phyloP scores from a whole-genome alignment of 2,113 vertebrate species.

The Rhea pennata region DNA sequence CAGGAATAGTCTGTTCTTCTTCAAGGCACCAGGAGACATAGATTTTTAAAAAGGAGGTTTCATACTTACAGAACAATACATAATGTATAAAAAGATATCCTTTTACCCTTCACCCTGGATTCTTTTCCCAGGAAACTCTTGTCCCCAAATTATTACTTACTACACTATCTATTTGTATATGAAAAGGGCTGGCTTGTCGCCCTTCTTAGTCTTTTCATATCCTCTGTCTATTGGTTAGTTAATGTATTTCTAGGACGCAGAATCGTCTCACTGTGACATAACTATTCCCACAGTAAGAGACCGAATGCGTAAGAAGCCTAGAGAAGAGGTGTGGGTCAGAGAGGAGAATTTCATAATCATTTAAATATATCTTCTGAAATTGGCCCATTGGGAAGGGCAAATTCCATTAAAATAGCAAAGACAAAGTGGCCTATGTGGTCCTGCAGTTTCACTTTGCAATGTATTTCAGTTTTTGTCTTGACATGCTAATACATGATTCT shows the following conservation, averaged over 20 bases:
- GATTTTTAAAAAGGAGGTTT: conserved; percentile 67
- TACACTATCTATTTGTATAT: background rate
- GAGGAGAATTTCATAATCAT: background rate
- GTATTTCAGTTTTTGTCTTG: background rate
- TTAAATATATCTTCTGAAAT: background rate
- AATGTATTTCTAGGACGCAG: conserved; percentile 50
- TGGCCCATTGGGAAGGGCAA: background rate
- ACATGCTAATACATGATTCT: background rate
- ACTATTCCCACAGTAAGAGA: conserved; percentile 26
- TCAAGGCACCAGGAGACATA: conserved; percentile 54
- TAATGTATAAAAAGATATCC: conserved; percentile 66
- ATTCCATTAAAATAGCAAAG: background rate
- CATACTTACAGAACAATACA: conserved; percentile 49
- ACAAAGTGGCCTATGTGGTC: background rate
- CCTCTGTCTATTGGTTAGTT: background rate
- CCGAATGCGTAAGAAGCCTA: background rate
- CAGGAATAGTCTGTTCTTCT: conserved; percentile 75
- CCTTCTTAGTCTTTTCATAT: background rate
- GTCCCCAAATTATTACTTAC: conserved; percentile 10
- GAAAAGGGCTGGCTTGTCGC: background rate
- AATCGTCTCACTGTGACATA: background rate
- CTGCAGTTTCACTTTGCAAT: background rate
- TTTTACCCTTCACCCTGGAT: conserved; percentile 47
- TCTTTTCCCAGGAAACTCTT: conserved; percentile 36
- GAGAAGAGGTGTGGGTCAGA: background rate